phyloP scores from a whole-genome alignment of 2,797 vertebrate species.

The Falco concolor region DNA sequence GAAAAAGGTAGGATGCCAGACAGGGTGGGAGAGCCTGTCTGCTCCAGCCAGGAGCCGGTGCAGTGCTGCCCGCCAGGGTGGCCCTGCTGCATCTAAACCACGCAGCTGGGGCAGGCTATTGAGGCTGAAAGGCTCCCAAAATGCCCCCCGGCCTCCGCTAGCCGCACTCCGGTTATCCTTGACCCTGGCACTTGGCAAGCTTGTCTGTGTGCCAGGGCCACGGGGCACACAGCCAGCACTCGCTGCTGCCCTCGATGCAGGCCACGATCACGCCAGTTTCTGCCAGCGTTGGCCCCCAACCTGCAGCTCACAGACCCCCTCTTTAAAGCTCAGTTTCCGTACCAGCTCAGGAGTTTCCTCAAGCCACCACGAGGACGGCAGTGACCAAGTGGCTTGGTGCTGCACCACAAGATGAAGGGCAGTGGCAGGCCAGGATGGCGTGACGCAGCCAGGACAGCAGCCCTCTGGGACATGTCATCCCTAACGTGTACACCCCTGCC shows the following conservation, averaged over 20 bases:
- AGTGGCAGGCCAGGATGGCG: neutral
- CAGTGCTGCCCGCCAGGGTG: neutral
- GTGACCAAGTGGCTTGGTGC: neutral
- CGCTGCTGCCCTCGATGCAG: neutral
- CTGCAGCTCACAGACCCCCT: neutral
- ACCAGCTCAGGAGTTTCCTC: neutral
- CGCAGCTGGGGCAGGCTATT: neutral
- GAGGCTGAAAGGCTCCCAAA: neutral
- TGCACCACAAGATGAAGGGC: neutral
- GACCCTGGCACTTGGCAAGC: neutral
- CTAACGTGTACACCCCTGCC: accelerated
- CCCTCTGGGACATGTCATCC: neutral
- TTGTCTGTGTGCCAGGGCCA: neutral
- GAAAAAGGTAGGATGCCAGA: constrained; percentile 71
- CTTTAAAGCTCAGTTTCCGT: neutral
- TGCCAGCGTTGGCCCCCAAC: neutral
- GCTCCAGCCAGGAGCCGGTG: neutral
- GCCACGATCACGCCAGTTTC: neutral
- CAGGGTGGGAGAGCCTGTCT: neutral
- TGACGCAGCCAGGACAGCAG: neutral
- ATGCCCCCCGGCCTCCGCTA: neutral
- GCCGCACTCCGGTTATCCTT: neutral
- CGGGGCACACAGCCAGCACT: neutral
- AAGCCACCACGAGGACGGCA: neutral
- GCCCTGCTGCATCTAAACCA: neutral